These are phyloP conservation scores for Anguilla japonica DNA, from an alignment of 2,113 vertebrate genomes.

Conservation along the genomic window DNA sequence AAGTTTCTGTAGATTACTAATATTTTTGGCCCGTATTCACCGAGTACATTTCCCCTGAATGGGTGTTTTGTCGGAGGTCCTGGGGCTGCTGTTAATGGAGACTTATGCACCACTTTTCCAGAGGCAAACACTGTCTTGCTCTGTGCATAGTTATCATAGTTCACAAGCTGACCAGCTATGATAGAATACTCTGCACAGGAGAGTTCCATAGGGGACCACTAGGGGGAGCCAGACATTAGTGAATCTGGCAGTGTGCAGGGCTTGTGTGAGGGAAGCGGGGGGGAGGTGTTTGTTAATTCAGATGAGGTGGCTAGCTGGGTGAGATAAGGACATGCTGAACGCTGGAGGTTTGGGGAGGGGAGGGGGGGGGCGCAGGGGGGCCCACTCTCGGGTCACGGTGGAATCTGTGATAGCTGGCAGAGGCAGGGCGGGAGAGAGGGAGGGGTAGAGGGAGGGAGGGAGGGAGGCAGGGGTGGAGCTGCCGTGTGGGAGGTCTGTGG, in stretches of 20 bases:
- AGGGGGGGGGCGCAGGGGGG: background rate
- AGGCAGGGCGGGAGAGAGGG: background rate
- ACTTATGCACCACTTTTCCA: no score
- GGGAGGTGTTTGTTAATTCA: background rate
- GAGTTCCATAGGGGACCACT: background rate
- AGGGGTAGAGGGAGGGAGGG: background rate
- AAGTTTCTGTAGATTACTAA: no score
- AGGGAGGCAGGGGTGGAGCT: background rate
- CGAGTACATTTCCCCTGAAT: no score
- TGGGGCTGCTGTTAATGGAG: no score
- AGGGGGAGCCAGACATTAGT: slow-evolving; percentile 1
- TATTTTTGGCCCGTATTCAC: no score
- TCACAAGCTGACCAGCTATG: background rate
- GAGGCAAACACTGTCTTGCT: no score
- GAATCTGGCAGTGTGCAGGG: background rate
- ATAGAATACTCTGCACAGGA: background rate
- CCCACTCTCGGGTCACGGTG: background rate
- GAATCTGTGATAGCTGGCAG: background rate
- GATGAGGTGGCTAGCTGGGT: background rate
- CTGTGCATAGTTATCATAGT: background rate
- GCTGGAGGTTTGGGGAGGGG: background rate
- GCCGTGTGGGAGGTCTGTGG: background rate
- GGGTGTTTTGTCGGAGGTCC: no score
- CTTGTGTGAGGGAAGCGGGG: slow-evolving; percentile 26
- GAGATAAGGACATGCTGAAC: background rate